These are phyloP conservation scores for Knipowitschia caucasica DNA, from an alignment of 2,797 vertebrate species.

Conservation along the genomic window DNA sequence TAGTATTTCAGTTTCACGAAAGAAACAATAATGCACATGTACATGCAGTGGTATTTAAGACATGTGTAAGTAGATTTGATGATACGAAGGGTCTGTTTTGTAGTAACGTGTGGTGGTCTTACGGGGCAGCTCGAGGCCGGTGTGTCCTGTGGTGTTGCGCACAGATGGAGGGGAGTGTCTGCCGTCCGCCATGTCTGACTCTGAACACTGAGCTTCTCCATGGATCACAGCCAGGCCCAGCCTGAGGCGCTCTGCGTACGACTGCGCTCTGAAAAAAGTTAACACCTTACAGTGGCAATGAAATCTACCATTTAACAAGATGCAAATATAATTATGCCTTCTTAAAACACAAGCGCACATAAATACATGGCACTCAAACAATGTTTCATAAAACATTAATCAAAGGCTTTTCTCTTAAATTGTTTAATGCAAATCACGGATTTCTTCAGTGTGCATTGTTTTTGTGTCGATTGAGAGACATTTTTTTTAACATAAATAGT, in stretches of 20 bases:
- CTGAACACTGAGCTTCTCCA: slow-evolving; percentile 92
- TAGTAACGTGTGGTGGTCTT: slow-evolving; percentile 59
- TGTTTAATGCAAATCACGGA: too few relatives aligned
- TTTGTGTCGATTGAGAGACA: background rate
- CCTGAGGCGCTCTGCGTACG: slow-evolving; percentile 91
- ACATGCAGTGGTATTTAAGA: slow-evolving; percentile 50
- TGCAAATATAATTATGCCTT: too few relatives aligned
- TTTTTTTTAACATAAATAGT: background rate
- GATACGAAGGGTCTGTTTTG: slow-evolving; percentile 40
- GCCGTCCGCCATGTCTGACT: slow-evolving; percentile 97
- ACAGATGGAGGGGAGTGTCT: slow-evolving; percentile 93
- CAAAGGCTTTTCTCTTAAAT: too few relatives aligned
- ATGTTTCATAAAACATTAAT: too few relatives aligned
- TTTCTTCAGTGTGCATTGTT: too few relatives aligned
- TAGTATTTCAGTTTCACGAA: slow-evolving; percentile 33
- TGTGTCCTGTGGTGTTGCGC: slow-evolving; percentile 88
- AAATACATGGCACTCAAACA: too few relatives aligned
- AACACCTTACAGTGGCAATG: background rate
- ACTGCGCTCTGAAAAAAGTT: slow-evolving; percentile 83
- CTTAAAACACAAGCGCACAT: background rate
- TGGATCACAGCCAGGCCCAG: slow-evolving; percentile 96
- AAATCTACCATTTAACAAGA: too few relatives aligned
- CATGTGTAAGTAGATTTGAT: slow-evolving; percentile 35
- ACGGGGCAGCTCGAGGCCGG: slow-evolving; percentile 92
- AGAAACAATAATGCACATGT: slow-evolving; percentile 32